phyloP scores from a whole-genome alignment of 1,140 invertebrate genomes.

The Fopius arisanus region DNA sequence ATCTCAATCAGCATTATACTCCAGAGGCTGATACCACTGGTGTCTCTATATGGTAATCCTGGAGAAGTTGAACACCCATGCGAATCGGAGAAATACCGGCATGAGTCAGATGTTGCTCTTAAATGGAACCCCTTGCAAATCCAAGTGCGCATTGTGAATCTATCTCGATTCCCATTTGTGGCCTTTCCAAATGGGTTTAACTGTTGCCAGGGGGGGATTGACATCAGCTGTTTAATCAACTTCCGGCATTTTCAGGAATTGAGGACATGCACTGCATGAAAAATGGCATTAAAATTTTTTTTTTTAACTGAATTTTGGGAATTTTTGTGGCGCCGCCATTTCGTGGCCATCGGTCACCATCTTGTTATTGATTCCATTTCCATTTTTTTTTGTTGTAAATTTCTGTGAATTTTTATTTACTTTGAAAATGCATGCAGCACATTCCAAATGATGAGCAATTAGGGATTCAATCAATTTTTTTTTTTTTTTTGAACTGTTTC shows the following conservation, averaged over 20 bases:
- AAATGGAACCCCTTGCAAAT: conserved; percentile 4
- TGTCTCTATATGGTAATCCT: not conserved
- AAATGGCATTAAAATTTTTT: no score
- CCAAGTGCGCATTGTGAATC: conserved; percentile 6
- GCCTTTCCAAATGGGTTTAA: not conserved
- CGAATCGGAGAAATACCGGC: not conserved
- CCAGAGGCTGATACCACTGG: not conserved
- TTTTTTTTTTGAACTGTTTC: no score
- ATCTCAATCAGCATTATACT: not conserved
- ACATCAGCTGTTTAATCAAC: not conserved
- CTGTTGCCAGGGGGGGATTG: not conserved
- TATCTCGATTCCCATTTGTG: conserved; percentile 1
- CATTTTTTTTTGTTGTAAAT: no score
- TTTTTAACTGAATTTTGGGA: no score
- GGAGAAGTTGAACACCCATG: not conserved
- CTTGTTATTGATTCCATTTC: no score
- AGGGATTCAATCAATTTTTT: no score
- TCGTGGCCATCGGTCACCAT: no score
- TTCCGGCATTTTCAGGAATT: not conserved
- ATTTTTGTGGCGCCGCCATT: no score
- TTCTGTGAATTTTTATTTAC: no score
- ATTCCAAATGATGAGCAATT: no score
- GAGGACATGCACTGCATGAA: no score
- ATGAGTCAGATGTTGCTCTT: not conserved
- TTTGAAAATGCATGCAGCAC: no score